phyloP scores from a whole-genome alignment of 37 sponge, comb jelly and placozoan genomes.

The Theonella swinhoei region DNA sequence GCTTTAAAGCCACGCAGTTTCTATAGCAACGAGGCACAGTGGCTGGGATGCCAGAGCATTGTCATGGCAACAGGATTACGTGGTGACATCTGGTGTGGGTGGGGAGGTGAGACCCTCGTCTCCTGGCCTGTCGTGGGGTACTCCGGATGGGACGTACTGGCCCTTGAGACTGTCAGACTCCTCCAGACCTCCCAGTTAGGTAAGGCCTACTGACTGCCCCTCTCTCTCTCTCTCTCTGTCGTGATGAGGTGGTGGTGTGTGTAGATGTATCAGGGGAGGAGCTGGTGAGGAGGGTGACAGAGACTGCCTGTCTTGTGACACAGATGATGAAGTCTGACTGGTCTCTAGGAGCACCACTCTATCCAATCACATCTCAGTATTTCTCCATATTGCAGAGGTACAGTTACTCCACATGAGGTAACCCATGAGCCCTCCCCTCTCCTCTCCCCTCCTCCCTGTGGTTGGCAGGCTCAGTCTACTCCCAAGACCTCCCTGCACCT shows the following conservation, averaged over 20 bases:
- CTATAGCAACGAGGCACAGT: conserved; percentile 9
- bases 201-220: conserved; percentile 15
- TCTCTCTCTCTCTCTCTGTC: neutral
- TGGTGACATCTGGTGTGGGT: conserved; percentile 7
- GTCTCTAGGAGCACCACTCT: conserved; percentile 27
- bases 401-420: neutral
- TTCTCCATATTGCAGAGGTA: conserved; percentile 55
- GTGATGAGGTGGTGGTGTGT: neutral
- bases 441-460: neutral
- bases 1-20: conserved; percentile 5
- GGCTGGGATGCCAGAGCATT: conserved; percentile 19
- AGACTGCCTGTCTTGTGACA: conserved; percentile 30
- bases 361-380: conserved; percentile 49
- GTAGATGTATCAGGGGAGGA: conserved; percentile 6
- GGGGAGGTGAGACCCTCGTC: conserved; percentile 10
- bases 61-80: conserved; percentile 2
- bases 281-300: conserved; percentile 23
- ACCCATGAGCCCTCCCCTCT: too few relatives aligned
- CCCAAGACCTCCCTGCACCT: conserved; percentile 47
- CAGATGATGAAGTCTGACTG: conserved; percentile 48
- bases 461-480: conserved; percentile 40
- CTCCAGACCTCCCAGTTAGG: conserved; percentile 43
- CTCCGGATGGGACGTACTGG: conserved; percentile 73
- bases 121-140: conserved; percentile 43
- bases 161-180: conserved; percentile 28